These are phyloP conservation scores for Agonum fuliginosum DNA, from an alignment of 2,888 invertebrate genomes.

Conservation along the genomic window DNA sequence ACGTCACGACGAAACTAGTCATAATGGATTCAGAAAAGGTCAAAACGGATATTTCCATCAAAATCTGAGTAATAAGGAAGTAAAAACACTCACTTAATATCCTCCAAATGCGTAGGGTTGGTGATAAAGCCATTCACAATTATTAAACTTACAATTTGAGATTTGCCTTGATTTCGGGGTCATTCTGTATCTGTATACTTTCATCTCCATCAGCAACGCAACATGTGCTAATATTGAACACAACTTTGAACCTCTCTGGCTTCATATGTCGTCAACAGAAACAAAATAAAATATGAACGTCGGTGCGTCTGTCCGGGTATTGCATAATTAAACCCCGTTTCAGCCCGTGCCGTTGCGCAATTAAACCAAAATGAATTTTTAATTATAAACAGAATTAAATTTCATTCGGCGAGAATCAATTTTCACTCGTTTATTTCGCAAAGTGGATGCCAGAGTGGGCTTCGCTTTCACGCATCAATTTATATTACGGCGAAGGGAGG, in stretches of 20 bases:
- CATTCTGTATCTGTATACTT: no score
- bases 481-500: not conserved
- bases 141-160: no score
- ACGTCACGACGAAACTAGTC: no score
- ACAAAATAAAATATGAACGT: conserved; percentile 30
- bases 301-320: conserved; percentile 13
- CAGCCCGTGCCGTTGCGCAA: not conserved
- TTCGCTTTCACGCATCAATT: conserved; percentile 10
- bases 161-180: no score
- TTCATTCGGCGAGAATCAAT: conserved; percentile 47
- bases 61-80: no score
- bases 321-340: conserved; percentile 21
- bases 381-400: conserved; percentile 52
- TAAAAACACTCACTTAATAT: no score
- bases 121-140: no score
- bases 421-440: conserved; percentile 12
- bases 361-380: conserved; percentile 49
- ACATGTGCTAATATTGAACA: conserved; percentile 22
- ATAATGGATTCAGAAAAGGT: no score
- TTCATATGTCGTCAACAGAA: not conserved
- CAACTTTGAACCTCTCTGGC: not conserved
- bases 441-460: not conserved
- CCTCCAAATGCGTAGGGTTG: no score
- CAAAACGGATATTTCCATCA: no score
- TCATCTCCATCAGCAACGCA: no score